phyloP scores from a whole-genome alignment of 2,113 vertebrate species.

The Vireo altiloquus region DNA sequence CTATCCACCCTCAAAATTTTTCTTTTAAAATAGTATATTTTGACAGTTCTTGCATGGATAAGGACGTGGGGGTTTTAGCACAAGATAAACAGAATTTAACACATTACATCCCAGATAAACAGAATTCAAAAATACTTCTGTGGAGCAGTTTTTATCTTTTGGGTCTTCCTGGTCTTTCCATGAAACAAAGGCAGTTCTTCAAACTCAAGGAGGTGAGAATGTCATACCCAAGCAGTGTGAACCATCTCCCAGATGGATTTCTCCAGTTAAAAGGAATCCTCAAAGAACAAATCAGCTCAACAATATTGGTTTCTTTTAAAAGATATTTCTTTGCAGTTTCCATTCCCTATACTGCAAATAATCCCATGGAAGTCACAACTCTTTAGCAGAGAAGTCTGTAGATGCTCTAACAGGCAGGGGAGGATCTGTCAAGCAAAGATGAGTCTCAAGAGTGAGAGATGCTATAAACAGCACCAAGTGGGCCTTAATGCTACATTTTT shows the following conservation, averaged over 20 bases:
- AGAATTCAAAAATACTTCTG: not conserved
- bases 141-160: not conserved
- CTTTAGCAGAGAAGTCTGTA: not conserved
- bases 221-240: not conserved
- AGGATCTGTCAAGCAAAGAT: not conserved
- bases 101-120: not conserved
- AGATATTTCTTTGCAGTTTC: not conserved
- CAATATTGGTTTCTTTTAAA: not conserved
- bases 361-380: not conserved
- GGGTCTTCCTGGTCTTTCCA: not conserved
- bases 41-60: not conserved
- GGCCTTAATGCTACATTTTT: not conserved
- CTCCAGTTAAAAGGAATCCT: not conserved
- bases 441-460: not conserved
- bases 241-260: not conserved
- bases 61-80: not conserved
- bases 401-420: not conserved
- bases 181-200: not conserved
- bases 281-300: not conserved
- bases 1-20: not conserved
- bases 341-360: not conserved
- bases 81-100: not conserved
- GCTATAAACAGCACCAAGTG: not conserved
- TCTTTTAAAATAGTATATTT: not conserved
- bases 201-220: not conserved